These are phyloP conservation scores for Gallinago paraguaiae DNA, from an alignment of 2,113 vertebrate species.

Conservation along the genomic window DNA sequence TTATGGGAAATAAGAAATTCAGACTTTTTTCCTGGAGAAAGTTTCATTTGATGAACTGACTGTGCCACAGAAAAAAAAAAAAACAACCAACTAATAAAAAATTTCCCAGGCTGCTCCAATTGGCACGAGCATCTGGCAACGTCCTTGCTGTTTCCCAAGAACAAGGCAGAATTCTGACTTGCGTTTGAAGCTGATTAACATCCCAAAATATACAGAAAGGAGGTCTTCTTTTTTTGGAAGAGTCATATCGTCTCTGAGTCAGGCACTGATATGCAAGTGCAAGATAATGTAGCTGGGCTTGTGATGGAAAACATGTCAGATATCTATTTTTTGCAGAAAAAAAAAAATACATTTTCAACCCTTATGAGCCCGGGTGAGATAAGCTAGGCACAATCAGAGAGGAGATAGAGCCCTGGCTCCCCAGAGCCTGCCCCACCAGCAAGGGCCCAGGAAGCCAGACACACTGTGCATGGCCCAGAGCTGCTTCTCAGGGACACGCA, in stretches of 20 bases:
- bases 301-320: constrained; percentile 14
- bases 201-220: constrained; percentile 64
- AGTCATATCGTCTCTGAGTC: constrained; percentile 48
- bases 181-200: constrained; percentile 28
- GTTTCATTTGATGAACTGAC: constrained; percentile 36
- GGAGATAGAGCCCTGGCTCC: background rate
- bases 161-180: constrained; percentile 44
- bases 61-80: background rate
- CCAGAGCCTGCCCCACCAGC: background rate
- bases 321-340: background rate
- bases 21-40: constrained; percentile 26
- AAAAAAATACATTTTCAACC: background rate
- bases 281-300: background rate
- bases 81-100: background rate
- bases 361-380: background rate
- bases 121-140: constrained; percentile 17
- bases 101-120: constrained; percentile 34
- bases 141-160: constrained; percentile 55
- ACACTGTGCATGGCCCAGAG: background rate
- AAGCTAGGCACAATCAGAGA: background rate
- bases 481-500: background rate
- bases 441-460: background rate
- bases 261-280: constrained; percentile 13
- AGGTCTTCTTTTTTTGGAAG: constrained; percentile 67
- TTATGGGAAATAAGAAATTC: constrained; percentile 19